Percentiles rank a stretch among this genome's conserved stretches.
Evolutionary conservation across 2,113 vertebrate genomes (phyloP).

Genomic region (Neogobius melanostomus): DNA sequence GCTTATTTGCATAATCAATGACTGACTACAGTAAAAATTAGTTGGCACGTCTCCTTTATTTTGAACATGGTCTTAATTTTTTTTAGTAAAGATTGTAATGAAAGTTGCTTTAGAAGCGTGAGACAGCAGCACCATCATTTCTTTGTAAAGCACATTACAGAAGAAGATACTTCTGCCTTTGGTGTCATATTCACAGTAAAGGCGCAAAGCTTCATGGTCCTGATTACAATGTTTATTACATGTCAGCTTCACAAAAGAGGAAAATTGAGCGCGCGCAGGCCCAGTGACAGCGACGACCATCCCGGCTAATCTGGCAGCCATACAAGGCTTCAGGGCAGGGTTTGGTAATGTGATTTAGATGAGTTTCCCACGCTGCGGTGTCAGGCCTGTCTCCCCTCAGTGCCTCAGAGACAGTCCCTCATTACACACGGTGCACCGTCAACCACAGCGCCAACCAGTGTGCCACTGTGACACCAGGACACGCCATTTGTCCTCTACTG

Average conservation of each 20-base stretch:
- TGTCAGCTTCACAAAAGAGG: slow-evolving; percentile 50
- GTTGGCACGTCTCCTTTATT: background rate
- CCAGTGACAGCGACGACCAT: slow-evolving; percentile 41
- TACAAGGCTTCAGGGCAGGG: slow-evolving; percentile 58
- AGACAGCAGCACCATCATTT: slow-evolving; percentile 6
- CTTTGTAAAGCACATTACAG: slow-evolving; percentile 10
- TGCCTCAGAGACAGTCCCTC: slow-evolving; percentile 65
- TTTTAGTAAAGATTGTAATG: background rate
- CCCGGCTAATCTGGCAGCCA: slow-evolving; percentile 69
- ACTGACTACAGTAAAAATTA: no score
- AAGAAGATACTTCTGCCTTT: slow-evolving; percentile 12
- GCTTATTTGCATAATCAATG: no score
- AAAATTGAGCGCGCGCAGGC: slow-evolving; percentile 36
- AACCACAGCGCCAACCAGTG: slow-evolving; percentile 50
- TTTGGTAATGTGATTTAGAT: slow-evolving; percentile 77
- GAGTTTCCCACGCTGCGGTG: slow-evolving; percentile 68
- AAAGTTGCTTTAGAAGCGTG: background rate
- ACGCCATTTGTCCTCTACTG: slow-evolving; percentile 39
- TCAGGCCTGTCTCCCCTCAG: slow-evolving; percentile 64
- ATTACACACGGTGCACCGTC: slow-evolving; percentile 67
- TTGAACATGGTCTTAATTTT: background rate
- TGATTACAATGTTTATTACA: slow-evolving; percentile 66
- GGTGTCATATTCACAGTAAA: slow-evolving; percentile 45
- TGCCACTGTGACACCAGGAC: slow-evolving; percentile 64
- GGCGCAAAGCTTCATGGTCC: slow-evolving; percentile 28